Base-by-base conservation (phyloP, 2,797 vertebrate genomes). In the Morelia viridis region DNA sequence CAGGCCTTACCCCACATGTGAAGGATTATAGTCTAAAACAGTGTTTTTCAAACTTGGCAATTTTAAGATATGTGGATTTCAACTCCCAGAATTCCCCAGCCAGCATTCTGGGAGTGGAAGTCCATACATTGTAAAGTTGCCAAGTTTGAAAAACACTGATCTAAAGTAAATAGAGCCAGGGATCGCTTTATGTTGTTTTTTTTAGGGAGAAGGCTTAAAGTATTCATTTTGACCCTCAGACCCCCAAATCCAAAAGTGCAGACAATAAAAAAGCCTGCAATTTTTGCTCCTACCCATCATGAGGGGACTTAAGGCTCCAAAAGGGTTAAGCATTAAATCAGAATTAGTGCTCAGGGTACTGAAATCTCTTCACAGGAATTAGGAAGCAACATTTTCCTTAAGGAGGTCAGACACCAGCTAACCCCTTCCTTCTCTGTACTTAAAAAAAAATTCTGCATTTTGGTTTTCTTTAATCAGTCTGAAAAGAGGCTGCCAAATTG, bases 401-500 rank as follows among this genome's bases (percentile, higher is more conserved):
- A 2, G 89, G 22, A 68, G 28, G 13, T 24, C 53, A n/a, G 58
- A 22, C 22, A 50, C 28, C 68, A 80, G 41, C 41, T 19, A 88
- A 91, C 15, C 41, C 11, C 58, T 28, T 3, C 28, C 62, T 62
- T 28, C 35, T 1, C 26, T 83, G 19, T 9, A 91, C 31, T 41
- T 22, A 28, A 0, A 64, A 58, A 46, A 88, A 56, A 62, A 8
- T 71, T 56, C 58, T 56, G 46, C 12, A 83, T 88, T 83, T 60
- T 22, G 53, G 46, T 31, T 83, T 91, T 35, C 68, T 88, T 83
- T 83, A 56, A 88, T 83, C 57, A 88, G 19, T 22, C 50, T 56
- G 58, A 91, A 83, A 87, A 88, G 6, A 90, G 12, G 2, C 19
- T 95, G 19, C 61, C 93, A 92, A 91, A 83, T 0, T 88, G 17